These are phyloP conservation scores for Scrobipalpa atriplicella DNA, from an alignment of 2,888 invertebrate species.

Conservation along the genomic window DNA sequence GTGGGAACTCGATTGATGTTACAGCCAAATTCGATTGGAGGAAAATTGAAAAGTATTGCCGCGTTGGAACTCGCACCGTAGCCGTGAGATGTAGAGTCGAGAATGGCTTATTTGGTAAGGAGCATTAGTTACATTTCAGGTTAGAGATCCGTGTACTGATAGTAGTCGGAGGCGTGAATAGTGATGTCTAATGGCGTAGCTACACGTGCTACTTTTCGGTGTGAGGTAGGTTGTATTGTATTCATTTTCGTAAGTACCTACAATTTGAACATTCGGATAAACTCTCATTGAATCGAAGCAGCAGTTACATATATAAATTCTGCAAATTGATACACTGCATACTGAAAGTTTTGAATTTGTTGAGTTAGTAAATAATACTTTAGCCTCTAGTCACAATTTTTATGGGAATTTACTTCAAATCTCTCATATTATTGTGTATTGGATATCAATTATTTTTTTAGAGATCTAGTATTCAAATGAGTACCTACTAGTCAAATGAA, in stretches of 20 bases:
- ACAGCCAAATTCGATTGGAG: constrained; percentile 80
- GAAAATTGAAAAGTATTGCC: constrained; percentile 78
- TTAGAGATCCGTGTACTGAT: constrained; percentile 59
- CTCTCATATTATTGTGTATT: no score
- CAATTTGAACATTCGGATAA: not conserved
- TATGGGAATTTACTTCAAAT: no score
- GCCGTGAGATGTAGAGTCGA: constrained; percentile 46
- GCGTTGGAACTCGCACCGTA: constrained; percentile 53
- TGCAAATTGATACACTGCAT: no score
- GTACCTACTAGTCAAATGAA: no score
- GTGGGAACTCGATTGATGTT: constrained; percentile 83
- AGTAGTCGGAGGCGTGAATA: constrained; percentile 77
- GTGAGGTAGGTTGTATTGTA: constrained; percentile 33
- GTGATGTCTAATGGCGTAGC: constrained; percentile 65
- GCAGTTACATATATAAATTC: no score
- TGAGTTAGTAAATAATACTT: no score
- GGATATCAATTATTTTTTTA: no score
- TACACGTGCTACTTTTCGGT: constrained; percentile 50
- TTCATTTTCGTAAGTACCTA: constrained; percentile 30
- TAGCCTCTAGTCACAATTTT: no score
- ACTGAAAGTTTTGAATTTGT: no score
- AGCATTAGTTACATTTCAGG: constrained; percentile 50
- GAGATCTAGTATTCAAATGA: no score
- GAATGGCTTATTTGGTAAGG: constrained; percentile 37
- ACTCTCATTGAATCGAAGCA: no score